Base-by-base conservation (phyloP, 2,113 vertebrate species). In the Saguinus imperator region DNA sequence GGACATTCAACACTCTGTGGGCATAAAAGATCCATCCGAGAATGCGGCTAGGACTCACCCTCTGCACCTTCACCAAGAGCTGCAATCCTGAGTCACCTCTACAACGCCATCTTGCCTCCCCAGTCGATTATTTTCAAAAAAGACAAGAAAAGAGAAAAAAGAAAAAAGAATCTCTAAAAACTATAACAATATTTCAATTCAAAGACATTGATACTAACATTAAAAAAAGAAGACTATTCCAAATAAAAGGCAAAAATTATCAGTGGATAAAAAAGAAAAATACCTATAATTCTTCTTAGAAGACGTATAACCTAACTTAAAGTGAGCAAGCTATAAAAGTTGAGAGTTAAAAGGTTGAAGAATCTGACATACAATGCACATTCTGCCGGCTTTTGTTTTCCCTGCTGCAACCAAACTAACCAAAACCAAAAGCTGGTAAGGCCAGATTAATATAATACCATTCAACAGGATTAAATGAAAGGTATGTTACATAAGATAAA, bases 171-270 rank as follows among this genome's bases (percentile, higher is more conserved):
- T 12, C 35, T 61, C 23, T 77, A 64, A 79, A 79, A 88, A 45
- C 40, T n/a, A 20, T 76, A 92, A 48, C 4, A 79, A n/a, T 40
- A 48, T 95, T 87, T 87, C 83, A 77, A 79, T 83, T 23, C 35
- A 93, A 45, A 50, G n/a, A 75, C 57, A 45, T 66, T 73, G 21
- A 83, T 84, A 91, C 87, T 82, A 70, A 23, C 29, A 55, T 88
- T 82, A 87, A 68, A 79, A 66, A 16, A 72, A 80, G 43, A 45
- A 64, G 66, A 84, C 21, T 43, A 81, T 52, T 85, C 8, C 14
- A 81, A 29, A 43, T 37, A 13, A 94, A 94, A 95, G 68, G n/a
- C 7, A 95, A 85, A 92, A 35, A 61, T 86, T 79, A 13, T 75
- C 16, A 80, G 14, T 91, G 18, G 40, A 68, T 61, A 48, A 45